Percentiles rank a stretch among this genome's conserved stretches.
phyloP scores from a whole-genome alignment of 2,113 vertebrate species.

The Pyrgilauda ruficollis region DNA sequence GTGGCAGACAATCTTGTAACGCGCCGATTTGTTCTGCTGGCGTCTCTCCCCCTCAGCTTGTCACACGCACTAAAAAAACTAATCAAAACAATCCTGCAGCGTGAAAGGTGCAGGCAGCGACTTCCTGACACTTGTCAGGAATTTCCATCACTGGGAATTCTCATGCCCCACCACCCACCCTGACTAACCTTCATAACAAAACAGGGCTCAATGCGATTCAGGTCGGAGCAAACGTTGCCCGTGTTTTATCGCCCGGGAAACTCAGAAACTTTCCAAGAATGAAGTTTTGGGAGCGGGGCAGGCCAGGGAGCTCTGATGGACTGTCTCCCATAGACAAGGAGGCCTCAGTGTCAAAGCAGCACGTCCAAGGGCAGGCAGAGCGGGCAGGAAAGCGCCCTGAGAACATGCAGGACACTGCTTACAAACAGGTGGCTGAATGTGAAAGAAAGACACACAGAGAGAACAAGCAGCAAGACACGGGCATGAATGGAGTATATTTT shows the following conservation, averaged over 20 bases:
- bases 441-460: conserved; percentile 30
- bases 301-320: conserved; percentile 45
- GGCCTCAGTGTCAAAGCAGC: conserved; percentile 72
- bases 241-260: conserved; percentile 77
- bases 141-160: conserved; percentile 58
- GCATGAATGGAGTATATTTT: conserved; percentile 8
- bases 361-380: conserved; percentile 59
- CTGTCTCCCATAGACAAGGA: conserved; percentile 69
- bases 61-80: not conserved
- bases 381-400: not conserved
- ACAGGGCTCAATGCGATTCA: conserved; percentile 50
- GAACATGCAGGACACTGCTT: conserved; percentile 24
- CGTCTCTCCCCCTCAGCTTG: not conserved
- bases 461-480: not conserved
- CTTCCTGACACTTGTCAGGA: conserved; percentile 27
- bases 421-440: conserved; percentile 54
- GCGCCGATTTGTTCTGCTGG: not conserved
- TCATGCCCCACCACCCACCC: conserved; percentile 70
- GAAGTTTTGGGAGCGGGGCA: conserved; percentile 53
- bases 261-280: conserved; percentile 79
- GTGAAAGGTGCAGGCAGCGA: not conserved
- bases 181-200: conserved; percentile 71
- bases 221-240: conserved; percentile 66
- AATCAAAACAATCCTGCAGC: not conserved
- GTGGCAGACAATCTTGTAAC: not conserved